phyloP scores from a whole-genome alignment of 2,113 vertebrate genomes.

The Eupsittula cactorum region DNA sequence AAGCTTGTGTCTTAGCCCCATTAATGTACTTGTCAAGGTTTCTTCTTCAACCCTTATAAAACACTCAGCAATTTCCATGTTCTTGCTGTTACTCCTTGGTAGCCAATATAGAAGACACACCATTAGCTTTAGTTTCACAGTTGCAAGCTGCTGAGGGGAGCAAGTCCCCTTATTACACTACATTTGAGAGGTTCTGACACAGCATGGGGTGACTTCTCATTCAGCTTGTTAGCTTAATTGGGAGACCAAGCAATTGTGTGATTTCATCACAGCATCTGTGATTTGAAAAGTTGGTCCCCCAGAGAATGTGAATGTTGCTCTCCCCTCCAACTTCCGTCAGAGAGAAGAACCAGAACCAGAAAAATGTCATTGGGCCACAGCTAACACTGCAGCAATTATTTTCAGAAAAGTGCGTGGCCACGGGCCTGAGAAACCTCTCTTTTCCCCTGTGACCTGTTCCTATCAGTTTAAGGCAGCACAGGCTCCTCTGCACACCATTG shows the following conservation, averaged over 20 bases:
- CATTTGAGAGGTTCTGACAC: not conserved
- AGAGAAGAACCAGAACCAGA: slow-evolving; percentile 23
- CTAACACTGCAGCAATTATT: not conserved
- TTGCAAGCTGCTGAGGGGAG: not conserved
- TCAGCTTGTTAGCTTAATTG: slow-evolving; percentile 1
- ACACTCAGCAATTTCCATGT: not conserved
- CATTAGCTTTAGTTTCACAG: not conserved
- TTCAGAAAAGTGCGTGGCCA: not conserved
- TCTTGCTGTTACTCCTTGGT: not conserved
- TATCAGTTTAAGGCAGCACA: not conserved
- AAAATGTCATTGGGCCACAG: not conserved
- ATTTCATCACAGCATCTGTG: slow-evolving; percentile 18
- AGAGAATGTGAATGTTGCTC: not conserved
- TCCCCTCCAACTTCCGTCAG: slow-evolving; percentile 13
- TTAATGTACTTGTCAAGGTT: slow-evolving; percentile 6
- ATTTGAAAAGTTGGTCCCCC: slow-evolving; percentile 52
- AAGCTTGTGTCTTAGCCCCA: not conserved
- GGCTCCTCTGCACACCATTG: not conserved
- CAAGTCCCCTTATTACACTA: not conserved
- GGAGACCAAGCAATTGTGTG: not conserved
- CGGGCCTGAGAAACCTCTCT: not conserved
- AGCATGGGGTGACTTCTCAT: not conserved
- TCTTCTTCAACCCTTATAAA: slow-evolving; percentile 6
- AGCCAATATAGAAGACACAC: not conserved
- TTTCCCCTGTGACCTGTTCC: not conserved